Evolutionary conservation across 2,113 vertebrate genomes (phyloP).

Genomic region (Motacilla tschutschensis): DNA sequence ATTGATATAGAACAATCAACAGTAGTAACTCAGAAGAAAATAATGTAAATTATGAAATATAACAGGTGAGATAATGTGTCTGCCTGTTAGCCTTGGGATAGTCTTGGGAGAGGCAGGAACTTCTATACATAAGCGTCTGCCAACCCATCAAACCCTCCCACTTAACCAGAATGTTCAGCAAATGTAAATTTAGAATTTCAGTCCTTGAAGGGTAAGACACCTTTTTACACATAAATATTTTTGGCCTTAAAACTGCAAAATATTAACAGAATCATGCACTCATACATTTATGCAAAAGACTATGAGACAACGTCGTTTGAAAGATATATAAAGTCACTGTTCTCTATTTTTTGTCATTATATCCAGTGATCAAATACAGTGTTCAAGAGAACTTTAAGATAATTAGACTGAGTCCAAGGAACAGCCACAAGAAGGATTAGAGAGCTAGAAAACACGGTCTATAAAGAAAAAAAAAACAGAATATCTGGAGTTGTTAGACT

Average conservation of each 20-base stretch:
- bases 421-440: background rate
- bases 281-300: background rate
- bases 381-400: background rate
- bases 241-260: background rate
- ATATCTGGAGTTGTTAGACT: background rate
- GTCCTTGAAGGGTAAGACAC: background rate
- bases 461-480: background rate
- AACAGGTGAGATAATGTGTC: background rate
- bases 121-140: background rate
- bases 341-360: background rate
- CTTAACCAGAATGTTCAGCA: background rate
- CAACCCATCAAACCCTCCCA: background rate
- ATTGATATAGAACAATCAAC: background rate
- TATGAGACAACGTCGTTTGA: rapidly evolving
- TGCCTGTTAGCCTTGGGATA: background rate
- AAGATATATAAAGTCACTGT: background rate
- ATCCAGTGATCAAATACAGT: background rate
- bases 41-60: background rate
- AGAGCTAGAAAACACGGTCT: background rate
- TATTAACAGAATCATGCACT: background rate
- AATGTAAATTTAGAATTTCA: background rate
- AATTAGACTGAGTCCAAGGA: background rate
- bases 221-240: background rate
- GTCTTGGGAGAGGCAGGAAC: background rate
- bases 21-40: background rate